Conservation (phyloP, 2,888 invertebrate species). For the Corythucha ciliata region DNA sequence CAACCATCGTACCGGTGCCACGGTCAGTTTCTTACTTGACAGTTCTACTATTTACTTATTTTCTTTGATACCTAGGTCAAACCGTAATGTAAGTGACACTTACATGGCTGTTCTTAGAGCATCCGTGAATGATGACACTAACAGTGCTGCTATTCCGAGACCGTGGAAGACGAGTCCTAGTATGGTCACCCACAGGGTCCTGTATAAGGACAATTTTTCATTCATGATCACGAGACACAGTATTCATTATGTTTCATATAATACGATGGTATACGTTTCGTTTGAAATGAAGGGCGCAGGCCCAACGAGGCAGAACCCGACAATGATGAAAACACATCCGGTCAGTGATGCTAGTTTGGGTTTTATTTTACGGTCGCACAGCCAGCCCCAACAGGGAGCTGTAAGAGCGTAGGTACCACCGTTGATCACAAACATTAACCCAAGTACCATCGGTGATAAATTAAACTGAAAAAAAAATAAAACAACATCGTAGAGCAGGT, state of each 20-base stretch:
- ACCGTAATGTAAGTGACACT: too few relatives aligned
- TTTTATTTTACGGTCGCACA: constrained; percentile 58
- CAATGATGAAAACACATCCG: constrained; percentile 56
- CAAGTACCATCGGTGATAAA: constrained; percentile 59
- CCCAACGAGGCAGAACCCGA: constrained; percentile 65
- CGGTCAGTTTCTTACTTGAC: too few relatives aligned
- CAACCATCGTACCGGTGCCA: too few relatives aligned
- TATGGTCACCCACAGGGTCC: constrained; percentile 57
- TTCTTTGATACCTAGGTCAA: too few relatives aligned
- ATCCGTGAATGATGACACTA: constrained; percentile 78
- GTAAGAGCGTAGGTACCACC: constrained; percentile 70
- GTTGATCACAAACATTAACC: constrained; percentile 74
- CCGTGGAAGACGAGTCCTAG: constrained; percentile 67
- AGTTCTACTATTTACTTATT: too few relatives aligned
- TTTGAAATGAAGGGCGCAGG: constrained; percentile 67
- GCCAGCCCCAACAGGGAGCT: constrained; percentile 70
- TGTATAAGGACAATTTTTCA: constrained; percentile 40
- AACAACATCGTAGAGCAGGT: neutral
- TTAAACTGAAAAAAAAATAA: constrained; percentile 46
- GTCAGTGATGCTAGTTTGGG: constrained; percentile 59
- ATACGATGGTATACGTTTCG: constrained; percentile 45
- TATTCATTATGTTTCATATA: neutral
- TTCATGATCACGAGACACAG: neutral
- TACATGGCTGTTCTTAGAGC: constrained; percentile 72
- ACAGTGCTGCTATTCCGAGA: constrained; percentile 69